phyloP scores from a whole-genome alignment of 2,113 vertebrate genomes.

The Podarcis raffonei region DNA sequence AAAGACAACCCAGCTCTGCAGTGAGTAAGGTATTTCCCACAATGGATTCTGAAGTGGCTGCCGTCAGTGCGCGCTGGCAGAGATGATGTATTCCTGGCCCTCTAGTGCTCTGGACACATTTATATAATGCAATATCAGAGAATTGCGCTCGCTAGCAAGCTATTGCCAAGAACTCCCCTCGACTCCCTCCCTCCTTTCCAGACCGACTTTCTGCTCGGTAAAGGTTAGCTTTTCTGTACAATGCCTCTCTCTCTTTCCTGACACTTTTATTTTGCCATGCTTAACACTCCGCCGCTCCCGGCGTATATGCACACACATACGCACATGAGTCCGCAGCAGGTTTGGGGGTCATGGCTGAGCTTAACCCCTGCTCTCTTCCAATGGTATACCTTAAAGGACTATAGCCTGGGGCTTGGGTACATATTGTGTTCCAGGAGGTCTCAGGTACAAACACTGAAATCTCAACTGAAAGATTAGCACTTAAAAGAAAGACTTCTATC shows the following conservation, averaged over 20 bases:
- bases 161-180: neutral
- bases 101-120: neutral
- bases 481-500: no score
- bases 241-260: neutral
- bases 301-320: no score
- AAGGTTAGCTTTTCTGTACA: rapidly evolving
- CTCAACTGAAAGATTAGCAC: no score
- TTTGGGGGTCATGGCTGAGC: neutral
- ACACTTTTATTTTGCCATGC: neutral
- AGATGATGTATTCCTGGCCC: neutral
- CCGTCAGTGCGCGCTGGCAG: neutral
- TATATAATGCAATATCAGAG: neutral
- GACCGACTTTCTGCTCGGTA: neutral
- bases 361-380: neutral
- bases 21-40: neutral
- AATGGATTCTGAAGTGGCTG: neutral
- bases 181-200: neutral
- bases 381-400: neutral
- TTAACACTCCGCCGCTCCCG: conserved; percentile 1
- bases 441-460: no score
- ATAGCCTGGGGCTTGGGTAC: no score
- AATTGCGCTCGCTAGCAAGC: neutral
- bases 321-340: neutral
- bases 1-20: neutral
- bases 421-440: no score